phyloP scores from a whole-genome alignment of 2,113 vertebrate species.

The Brachyistius frenatus region DNA sequence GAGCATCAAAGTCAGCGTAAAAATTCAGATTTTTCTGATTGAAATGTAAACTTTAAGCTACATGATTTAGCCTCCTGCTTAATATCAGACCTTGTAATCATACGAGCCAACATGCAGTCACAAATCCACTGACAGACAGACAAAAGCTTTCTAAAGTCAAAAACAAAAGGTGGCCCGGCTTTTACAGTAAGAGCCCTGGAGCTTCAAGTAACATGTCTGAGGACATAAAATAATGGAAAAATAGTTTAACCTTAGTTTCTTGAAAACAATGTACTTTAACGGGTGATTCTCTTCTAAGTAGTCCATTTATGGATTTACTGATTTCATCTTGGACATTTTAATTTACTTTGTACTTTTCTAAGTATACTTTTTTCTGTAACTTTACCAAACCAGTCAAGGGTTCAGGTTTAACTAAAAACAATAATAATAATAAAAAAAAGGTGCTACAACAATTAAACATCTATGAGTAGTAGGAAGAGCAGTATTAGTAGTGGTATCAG shows the following conservation, averaged over 20 bases:
- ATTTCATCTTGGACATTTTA: too few species aligned
- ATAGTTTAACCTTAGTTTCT: not conserved
- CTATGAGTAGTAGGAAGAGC: too few species aligned
- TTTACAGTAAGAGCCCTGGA: not conserved
- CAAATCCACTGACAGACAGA: not conserved
- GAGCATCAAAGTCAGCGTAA: not conserved
- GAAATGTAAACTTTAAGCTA: not conserved
- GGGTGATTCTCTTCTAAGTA: not conserved
- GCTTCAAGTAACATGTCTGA: not conserved
- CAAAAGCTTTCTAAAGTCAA: constrained; percentile 3
- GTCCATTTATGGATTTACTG: not conserved
- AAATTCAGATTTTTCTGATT: not conserved
- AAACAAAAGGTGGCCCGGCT: constrained; percentile 25
- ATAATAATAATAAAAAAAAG: too few species aligned
- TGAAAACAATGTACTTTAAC: not conserved
- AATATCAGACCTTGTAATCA: constrained; percentile 21
- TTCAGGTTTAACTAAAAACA: not conserved
- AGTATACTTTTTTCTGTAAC: too few species aligned
- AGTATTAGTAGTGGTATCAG: not conserved
- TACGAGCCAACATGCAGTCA: not conserved
- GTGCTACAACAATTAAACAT: too few species aligned
- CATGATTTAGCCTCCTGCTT: constrained; percentile 9
- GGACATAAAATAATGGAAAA: not conserved
- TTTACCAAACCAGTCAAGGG: not conserved
- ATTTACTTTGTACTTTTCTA: too few species aligned